Evolutionary conservation across 2,888 invertebrate species (phyloP), one percentile per base, ranked within the genome.

Genomic region (Fissipunctia ypsillon): DNA sequence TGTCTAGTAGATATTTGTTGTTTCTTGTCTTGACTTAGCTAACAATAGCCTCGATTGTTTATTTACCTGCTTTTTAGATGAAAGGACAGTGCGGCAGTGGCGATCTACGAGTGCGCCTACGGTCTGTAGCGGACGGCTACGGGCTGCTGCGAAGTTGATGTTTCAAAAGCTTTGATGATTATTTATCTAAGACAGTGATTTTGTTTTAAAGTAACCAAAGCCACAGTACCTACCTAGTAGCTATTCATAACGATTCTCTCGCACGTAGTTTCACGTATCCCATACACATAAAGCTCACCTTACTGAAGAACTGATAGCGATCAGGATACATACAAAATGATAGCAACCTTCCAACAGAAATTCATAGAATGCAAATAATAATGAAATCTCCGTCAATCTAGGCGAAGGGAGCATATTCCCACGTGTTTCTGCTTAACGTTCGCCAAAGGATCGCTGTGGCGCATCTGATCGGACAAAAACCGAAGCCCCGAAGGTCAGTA

Each of bases 381-480:
- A 86, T 56, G 91, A 90, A 91, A 91, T 93, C 78, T 87, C 81
- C 90, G 90, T 91, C 83, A 92, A 92, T 93, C 92, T 88, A 86
- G 76, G 67, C 86, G 84, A 84, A 89, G 87, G 87, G 90, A 88
- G 84, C 90, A 83, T 88, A 91, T 95, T 95, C 96, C 94, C 96
- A 96, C 95, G 96, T 96, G 95, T 94, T 93, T 90, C 93, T 92
- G 91, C 93, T 95, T 93, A 92, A 92, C 89, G 90, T 93, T 93
- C 90, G 93, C 88, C 88, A 89, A 88, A 89, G 89, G 90, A 91
- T 91, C 89, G 85, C 84, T 88, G 88, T 88, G 84, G 90, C 89
- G 90, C 92, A 95, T 95, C 92, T 93, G 95, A 95, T 94, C 86
- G 85, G 88, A 89, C 93, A 95, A 95, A 95, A 95, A 94, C 91